These are phyloP conservation scores for Leucania comma DNA, from an alignment of 2,888 invertebrate genomes.

Conservation along the genomic window DNA sequence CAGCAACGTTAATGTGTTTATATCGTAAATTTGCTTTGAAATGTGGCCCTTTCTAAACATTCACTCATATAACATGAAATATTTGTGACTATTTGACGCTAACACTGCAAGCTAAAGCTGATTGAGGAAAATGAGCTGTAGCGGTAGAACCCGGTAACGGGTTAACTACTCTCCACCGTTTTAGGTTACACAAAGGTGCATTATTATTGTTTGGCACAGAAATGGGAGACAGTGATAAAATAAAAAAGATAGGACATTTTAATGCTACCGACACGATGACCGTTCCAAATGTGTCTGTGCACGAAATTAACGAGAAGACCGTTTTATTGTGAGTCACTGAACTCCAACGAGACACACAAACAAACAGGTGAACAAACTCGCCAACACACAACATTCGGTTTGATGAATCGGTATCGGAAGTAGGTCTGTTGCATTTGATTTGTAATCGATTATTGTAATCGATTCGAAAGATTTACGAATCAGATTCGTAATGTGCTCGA, in stretches of 20 bases:
- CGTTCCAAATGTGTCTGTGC: slow-evolving; percentile 72
- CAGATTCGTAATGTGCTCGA: slow-evolving; percentile 36
- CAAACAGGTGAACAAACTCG: slow-evolving; percentile 79
- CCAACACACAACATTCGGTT: slow-evolving; percentile 63
- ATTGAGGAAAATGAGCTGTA: slow-evolving; percentile 31
- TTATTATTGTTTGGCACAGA: slow-evolving; percentile 51
- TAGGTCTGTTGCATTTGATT: slow-evolving; percentile 52
- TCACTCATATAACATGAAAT: slow-evolving; percentile 27
- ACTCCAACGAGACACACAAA: slow-evolving; percentile 70
- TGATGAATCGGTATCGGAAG: slow-evolving; percentile 55
- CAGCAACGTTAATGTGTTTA: slow-evolving; percentile 42
- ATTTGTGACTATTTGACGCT: slow-evolving; percentile 23
- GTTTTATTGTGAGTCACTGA: slow-evolving; percentile 79
- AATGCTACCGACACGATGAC: slow-evolving; percentile 54
- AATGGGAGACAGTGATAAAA: slow-evolving; percentile 54
- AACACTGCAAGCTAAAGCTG: slow-evolving; percentile 9
- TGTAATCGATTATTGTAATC: slow-evolving; percentile 61
- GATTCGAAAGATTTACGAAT: slow-evolving; percentile 52
- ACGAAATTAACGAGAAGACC: slow-evolving; percentile 74
- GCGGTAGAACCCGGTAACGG: slow-evolving; percentile 9
- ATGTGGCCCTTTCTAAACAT: slow-evolving; percentile 26
- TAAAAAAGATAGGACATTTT: slow-evolving; percentile 62
- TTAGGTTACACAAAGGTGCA: slow-evolving; percentile 42
- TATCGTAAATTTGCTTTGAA: slow-evolving; percentile 26
- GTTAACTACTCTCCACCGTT: slow-evolving; percentile 24